Evolutionary conservation across 2,888 invertebrate genomes (phyloP), one percentile per base, ranked within the genome.

Genomic region (Hydrotaea diabolus): DNA sequence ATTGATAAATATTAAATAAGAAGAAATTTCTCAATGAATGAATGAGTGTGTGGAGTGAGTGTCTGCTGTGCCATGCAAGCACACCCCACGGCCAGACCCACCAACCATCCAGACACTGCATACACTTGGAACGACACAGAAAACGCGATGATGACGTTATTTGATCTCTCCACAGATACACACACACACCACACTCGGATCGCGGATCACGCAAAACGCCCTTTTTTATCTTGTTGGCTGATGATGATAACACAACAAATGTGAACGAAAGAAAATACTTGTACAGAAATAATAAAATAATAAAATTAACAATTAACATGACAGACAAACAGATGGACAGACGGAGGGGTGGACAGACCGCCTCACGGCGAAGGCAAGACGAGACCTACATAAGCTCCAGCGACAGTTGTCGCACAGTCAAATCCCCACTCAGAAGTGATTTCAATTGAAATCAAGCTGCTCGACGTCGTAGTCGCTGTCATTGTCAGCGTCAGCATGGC

Each of bases 131-230:
- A 19, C 13, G 39, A 57, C 19, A 39, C n/a, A 31, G 15, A 53
- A 77, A 72, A 49, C 43, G 49, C 53, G 5, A 64, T 1, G 26
- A 57, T 78, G 71, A 78, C 64, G 71, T 75, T 76, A 59, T 64
- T 13, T 26, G 21, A 23, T 46, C 69, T 23, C 43, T 23, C 69
- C 13, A 39, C 11, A 39, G 11, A 39, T 11, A 39, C 7, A 39
- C 39, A 39, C 39, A 39, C 39, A 13, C 39, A 39, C 7, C 15
- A 23, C 46, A n/a, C 39, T 71, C 59, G 62, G 57, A 71, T 71
- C 49, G 53, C 46, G 36, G 49, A 78, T 78, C 81, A 76, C 66
- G 72, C 76, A 73, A 73, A 73, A 73, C 82, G 78, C 82, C 84
- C 84, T 82, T 82, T 72, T 82, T 64, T 15, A 53, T 19, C 39